Evolutionary conservation across 1,140 invertebrate species (phyloP).

Genomic region (Micrasema minimum): DNA sequence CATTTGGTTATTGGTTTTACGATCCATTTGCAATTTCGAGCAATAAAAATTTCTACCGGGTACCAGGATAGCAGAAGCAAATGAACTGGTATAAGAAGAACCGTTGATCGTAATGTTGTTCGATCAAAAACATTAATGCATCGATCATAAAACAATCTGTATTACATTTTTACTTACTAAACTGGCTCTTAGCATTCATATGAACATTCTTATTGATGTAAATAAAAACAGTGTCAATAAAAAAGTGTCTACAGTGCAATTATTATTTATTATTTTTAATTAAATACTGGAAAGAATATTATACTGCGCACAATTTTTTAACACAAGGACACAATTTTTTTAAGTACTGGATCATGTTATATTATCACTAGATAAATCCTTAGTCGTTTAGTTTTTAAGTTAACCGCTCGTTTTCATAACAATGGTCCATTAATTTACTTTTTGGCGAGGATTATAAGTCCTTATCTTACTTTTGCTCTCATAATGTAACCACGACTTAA

Average conservation of each 20-base stretch:
- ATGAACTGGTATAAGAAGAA: constrained; percentile 8
- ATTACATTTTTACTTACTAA: not conserved
- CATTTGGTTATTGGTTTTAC: constrained; percentile 33
- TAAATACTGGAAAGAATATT: too few relatives aligned
- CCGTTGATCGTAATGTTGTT: constrained; percentile 9
- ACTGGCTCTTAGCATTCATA: too few relatives aligned
- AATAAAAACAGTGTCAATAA: too few relatives aligned
- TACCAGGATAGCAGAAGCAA: constrained; percentile 29
- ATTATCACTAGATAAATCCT: too few relatives aligned
- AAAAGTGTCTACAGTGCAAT: too few relatives aligned
- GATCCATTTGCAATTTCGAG: constrained; percentile 50
- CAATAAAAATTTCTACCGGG: constrained; percentile 43
- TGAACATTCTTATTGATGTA: too few relatives aligned
- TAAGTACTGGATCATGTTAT: too few relatives aligned
- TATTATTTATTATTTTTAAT: too few relatives aligned
- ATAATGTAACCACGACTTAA: not conserved
- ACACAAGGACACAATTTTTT: too few relatives aligned
- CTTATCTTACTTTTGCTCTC: constrained; percentile 20
- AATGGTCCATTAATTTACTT: constrained; percentile 48
- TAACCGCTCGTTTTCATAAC: constrained; percentile 11
- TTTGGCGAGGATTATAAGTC: constrained; percentile 23
- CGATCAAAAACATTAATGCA: too few relatives aligned
- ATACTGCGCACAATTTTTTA: too few relatives aligned
- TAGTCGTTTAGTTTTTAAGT: not conserved
- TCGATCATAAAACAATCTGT: too few relatives aligned